Conservation (phyloP, 2,113 vertebrate genomes). For the Gallinago undulata region DNA sequence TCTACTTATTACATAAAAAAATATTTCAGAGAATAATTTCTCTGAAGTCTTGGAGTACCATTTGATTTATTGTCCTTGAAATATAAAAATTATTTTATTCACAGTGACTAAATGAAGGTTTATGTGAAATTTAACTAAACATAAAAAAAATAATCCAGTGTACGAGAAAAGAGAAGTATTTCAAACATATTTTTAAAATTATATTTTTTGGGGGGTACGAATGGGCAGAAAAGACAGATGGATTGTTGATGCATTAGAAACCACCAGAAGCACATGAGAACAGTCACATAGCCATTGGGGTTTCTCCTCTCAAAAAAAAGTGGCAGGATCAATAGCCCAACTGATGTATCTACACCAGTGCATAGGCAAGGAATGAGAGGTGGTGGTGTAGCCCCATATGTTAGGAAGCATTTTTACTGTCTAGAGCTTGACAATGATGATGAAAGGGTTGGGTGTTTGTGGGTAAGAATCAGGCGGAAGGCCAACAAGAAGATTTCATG, state of each 20-base stretch:
- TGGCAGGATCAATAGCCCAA: neutral
- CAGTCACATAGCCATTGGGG: neutral
- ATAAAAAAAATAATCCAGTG: neutral
- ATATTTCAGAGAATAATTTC: neutral
- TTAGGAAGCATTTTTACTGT: neutral
- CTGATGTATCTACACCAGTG: neutral
- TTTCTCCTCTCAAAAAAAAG: neutral
- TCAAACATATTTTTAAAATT: neutral
- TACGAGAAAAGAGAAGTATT: neutral
- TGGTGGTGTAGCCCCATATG: neutral
- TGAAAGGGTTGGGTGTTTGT: neutral
- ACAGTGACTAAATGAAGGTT: neutral
- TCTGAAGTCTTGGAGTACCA: neutral
- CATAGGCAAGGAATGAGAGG: neutral
- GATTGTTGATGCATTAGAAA: accelerated
- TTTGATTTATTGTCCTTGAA: neutral
- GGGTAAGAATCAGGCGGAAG: neutral
- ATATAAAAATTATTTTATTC: neutral
- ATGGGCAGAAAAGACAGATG: neutral
- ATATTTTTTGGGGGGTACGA: neutral
- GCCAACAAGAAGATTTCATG: neutral
- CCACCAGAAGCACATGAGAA: neutral
- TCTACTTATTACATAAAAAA: neutral
- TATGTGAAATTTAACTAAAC: neutral
- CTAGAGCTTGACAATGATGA: neutral